Base-by-base conservation (phyloP, 2,797 vertebrate species). In the Heteromormyrus szaboi region DNA sequence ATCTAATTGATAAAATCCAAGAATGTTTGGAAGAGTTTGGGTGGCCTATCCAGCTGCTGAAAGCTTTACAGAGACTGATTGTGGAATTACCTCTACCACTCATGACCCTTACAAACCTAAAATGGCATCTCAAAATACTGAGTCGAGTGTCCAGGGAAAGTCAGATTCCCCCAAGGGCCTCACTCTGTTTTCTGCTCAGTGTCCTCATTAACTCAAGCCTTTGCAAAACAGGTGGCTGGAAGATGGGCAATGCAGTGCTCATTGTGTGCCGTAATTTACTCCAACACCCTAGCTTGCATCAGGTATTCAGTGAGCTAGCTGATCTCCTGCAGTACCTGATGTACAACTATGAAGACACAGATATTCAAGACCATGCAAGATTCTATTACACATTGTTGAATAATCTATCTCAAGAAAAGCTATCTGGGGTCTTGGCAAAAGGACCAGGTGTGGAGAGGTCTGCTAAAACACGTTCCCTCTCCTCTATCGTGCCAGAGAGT, bases 301-400 rank as follows among this genome's bases (percentile, higher is more conserved):
- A 91, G 0, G 88, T 96, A n/a, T 93, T 96, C 87, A 86, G 91
- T 19, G 92, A 95, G 25, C 93, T 97, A 91, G 96, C 96, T 0
- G 95, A 97, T 89, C 90, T 97, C 89, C 93, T 98, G 87, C 97
- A 96, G 91, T 92, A 93, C 29, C 92, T 97, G 33, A 89, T 94
- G 65, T 89, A 92, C 51, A 89, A 83, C 90, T 96, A 97, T 0
- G 94, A 94, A 0, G 96, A 97, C 92, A 94, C 95, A 0, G 98
- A 98, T 33, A 94, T 97, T 54, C 95, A 93, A 72, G 97, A 98
- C 90, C 97, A 95, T 0, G 96, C 97, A 14, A 96, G 97, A 3
- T 95, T 98, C 17, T 98, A 98, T 93, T 97, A 97, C 91, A 92
- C 95, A 1, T 94, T 98, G 25, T 94, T 98, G 86, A 96, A 96